These are phyloP conservation scores for Alviniconcha strummeri DNA, from an alignment of 2,888 invertebrate species.

Conservation along the genomic window DNA sequence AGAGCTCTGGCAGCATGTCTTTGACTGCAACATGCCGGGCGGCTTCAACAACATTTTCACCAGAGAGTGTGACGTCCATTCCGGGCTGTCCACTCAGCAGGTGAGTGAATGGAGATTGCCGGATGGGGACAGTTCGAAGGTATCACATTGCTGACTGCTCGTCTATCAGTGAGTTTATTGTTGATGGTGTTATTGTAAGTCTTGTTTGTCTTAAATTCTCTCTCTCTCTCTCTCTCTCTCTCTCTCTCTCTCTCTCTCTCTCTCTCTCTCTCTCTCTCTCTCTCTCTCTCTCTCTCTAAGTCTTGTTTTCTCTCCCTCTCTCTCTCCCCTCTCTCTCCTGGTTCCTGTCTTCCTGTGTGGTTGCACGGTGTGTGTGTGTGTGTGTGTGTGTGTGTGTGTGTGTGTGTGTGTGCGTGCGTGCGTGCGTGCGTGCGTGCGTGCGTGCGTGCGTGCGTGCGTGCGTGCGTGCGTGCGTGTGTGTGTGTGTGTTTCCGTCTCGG, in stretches of 20 bases:
- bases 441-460: neutral
- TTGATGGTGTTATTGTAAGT: too few species aligned
- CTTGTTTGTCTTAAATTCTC: neutral
- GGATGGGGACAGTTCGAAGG: neutral
- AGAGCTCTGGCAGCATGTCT: conserved; percentile 61
- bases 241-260: too few species aligned
- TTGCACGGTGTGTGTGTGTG: neutral
- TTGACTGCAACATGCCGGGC: conserved; percentile 53
- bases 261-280: too few species aligned
- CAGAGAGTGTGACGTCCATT: conserved; percentile 30
- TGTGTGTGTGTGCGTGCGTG: neutral
- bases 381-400: neutral
- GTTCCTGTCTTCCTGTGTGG: too few species aligned
- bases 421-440: neutral
- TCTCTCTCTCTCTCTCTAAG: too few species aligned
- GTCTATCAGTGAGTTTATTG: too few species aligned
- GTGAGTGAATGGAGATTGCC: neutral
- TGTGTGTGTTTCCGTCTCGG: neutral
- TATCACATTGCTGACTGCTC: too few species aligned
- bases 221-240: too few species aligned
- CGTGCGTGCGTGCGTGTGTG: neutral
- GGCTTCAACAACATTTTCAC: conserved; percentile 49
- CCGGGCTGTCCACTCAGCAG: conserved; percentile 25
- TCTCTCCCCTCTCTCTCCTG: neutral
- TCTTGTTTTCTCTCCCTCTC: neutral